Conservation (phyloP, 2,888 invertebrate species). For the Trimorus sp. region DNA sequence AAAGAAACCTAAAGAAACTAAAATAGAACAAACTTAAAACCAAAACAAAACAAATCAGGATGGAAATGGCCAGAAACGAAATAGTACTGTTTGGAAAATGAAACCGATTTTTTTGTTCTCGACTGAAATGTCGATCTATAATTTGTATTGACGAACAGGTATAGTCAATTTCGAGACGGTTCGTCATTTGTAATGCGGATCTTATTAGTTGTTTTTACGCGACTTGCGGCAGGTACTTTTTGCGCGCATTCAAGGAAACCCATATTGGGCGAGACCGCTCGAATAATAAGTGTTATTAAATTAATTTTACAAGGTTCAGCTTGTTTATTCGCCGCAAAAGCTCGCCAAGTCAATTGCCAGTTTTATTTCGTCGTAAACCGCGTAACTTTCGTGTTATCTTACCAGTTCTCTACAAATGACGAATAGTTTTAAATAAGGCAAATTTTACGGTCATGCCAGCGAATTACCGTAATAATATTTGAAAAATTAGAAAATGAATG, state of each 20-base stretch:
- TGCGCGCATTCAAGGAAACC: slow-evolving; percentile 20
- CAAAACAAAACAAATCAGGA: too few relatives aligned
- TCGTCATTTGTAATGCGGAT: slow-evolving; percentile 37
- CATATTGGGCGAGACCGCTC: slow-evolving; percentile 27
- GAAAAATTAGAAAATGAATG: too few relatives aligned
- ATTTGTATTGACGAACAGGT: slow-evolving; percentile 33
- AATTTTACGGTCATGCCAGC: too few relatives aligned
- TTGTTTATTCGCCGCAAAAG: slow-evolving; percentile 10
- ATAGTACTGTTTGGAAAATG: too few relatives aligned
- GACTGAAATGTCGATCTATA: slow-evolving; percentile 12
- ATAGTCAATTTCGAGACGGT: slow-evolving; percentile 18
- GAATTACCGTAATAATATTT: too few relatives aligned
- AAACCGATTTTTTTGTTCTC: slow-evolving; percentile 7
- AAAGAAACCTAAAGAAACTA: too few relatives aligned
- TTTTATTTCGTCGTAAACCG: not conserved
- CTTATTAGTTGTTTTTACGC: slow-evolving; percentile 37
- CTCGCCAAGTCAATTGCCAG: not conserved
- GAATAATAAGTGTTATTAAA: slow-evolving; percentile 39
- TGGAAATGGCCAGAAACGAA: too few relatives aligned
- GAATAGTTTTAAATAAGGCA: too few relatives aligned
- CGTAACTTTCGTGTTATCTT: too few relatives aligned
- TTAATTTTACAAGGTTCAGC: slow-evolving; percentile 26
- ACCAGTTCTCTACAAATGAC: too few relatives aligned
- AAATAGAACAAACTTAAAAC: too few relatives aligned
- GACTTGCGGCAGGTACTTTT: slow-evolving; percentile 16